Evolutionary conservation across 2,113 vertebrate genomes (phyloP).

Genomic region (Tiliqua scincoides): DNA sequence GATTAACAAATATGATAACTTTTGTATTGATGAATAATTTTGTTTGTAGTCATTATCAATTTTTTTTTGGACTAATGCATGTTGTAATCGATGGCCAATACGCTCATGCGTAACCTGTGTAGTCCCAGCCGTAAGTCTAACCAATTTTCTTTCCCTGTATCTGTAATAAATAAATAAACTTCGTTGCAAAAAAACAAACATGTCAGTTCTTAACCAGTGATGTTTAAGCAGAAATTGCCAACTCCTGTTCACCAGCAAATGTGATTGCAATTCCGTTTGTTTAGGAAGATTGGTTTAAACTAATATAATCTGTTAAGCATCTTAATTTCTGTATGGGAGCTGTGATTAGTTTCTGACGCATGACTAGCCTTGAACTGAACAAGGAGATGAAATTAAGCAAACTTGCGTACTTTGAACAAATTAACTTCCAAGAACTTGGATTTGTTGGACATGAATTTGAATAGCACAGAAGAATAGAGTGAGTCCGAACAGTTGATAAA

Average conservation of each 20-base stretch:
- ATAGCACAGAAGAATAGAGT: neutral
- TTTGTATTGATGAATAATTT: no score
- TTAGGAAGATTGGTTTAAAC: neutral
- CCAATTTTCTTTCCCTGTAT: no score
- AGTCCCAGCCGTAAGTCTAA: no score
- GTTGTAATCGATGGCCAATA: no score
- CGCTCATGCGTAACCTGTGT: no score
- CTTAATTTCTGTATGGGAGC: neutral
- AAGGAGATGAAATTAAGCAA: neutral
- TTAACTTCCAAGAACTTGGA: neutral
- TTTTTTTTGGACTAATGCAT: no score
- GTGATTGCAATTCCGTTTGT: neutral
- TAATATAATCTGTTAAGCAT: neutral
- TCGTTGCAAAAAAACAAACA: no score
- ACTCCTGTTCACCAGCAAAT: neutral
- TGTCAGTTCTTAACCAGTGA: slow-evolving; percentile 8
- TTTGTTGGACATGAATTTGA: neutral
- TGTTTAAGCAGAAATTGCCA: neutral
- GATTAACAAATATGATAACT: no score
- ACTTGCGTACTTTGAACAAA: neutral
- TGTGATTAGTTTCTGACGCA: neutral
- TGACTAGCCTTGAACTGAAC: neutral
- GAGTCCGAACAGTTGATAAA: neutral
- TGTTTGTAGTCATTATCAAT: no score
- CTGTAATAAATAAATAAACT: no score